Base-by-base conservation (phyloP, 2,888 invertebrate species). In the Perizoma affinitatum region DNA sequence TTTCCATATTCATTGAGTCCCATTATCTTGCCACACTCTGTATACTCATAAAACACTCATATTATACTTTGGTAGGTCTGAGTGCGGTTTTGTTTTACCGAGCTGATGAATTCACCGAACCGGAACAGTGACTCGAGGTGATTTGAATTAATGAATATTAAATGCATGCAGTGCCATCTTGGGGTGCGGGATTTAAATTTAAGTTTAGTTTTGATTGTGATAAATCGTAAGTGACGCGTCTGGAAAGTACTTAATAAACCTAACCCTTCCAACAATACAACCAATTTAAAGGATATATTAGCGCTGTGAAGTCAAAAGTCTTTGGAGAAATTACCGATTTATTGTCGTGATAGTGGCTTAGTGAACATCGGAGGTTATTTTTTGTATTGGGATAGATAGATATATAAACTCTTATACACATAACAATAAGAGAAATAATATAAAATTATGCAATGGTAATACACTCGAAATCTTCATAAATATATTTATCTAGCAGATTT, bases 141-240 rank as follows among this genome's bases (percentile, higher is more conserved):
- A 74, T 73, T 75, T 67, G 76, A 82, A 86, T 84, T 87, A 87
- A 90, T 91, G 89, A 89, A 88, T 88, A 88, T 86, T 87, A 87
- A 88, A 84, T 83, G 82, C 79, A 79, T 55, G 55, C 63, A 58
- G 34, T 34, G 58, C 58, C 58, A 63, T 56, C 63, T 63, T 45
- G 55, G 63, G 63, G 61, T 41, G 52, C 47, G 48, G 48, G 51
- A 63, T 63, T 63, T 58, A 63, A 63, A 63, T 54, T 51, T 49
- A 59, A 58, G 52, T 49, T 56, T 56, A 52, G 11, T 52, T 63
- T 62, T 58, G 62, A 58, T 58, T 58, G 62, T 58, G 62, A 62
- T 62, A 49, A 58, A 62, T 58, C 48, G 62, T 62, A 62, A 58
- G 58, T 58, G 62, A 62, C 54, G 47, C 54, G 58, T 52, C 54